Evolutionary conservation across 2,888 invertebrate genomes (phyloP).

Genomic region (Poecilus cupreus): DNA sequence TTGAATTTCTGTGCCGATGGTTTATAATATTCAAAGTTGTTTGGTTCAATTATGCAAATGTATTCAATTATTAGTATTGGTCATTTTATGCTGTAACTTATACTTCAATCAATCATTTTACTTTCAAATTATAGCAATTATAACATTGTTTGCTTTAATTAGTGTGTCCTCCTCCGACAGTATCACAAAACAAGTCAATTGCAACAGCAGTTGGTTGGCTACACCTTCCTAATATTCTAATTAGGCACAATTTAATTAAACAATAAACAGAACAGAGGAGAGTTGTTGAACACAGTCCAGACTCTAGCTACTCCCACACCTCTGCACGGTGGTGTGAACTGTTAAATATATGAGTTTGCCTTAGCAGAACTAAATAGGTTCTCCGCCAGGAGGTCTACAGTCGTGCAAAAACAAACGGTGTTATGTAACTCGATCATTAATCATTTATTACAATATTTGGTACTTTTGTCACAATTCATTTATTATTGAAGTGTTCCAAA

Average conservation of each 20-base stretch:
- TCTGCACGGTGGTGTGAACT: no score
- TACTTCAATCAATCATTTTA: no score
- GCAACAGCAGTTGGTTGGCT: not conserved
- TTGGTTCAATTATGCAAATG: not conserved
- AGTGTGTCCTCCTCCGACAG: not conserved
- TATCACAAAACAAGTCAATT: not conserved
- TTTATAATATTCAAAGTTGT: not conserved
- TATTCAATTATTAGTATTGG: not conserved
- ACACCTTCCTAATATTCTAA: constrained; percentile 40
- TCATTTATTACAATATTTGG: no score
- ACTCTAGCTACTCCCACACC: not conserved
- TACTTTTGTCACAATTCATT: no score
- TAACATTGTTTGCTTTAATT: not conserved
- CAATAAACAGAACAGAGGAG: constrained; percentile 23
- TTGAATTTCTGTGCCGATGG: not conserved
- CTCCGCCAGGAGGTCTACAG: no score
- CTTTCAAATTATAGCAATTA: no score
- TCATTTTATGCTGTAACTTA: not conserved
- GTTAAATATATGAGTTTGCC: no score
- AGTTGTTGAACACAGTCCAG: not conserved
- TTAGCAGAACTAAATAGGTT: no score
- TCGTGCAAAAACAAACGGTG: no score
- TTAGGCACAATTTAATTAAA: constrained; percentile 48
- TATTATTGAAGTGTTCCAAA: no score
- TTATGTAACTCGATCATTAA: no score